Conservation (phyloP, 2,797 vertebrate genomes). For the Urosaurus nigricauda region DNA sequence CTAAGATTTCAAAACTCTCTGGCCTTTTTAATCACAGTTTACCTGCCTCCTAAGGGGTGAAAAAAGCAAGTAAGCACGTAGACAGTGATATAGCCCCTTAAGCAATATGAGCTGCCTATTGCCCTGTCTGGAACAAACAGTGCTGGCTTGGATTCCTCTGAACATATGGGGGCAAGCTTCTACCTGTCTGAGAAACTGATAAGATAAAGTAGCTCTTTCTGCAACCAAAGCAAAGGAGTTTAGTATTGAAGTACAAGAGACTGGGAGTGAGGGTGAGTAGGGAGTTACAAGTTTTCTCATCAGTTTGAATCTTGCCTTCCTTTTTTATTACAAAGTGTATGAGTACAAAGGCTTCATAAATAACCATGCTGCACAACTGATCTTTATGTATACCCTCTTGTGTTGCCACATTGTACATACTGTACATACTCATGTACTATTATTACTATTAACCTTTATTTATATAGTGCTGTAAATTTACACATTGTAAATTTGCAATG, state of each 20-base stretch:
- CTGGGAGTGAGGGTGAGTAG: neutral
- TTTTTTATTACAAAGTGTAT: neutral
- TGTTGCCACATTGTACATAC: neutral
- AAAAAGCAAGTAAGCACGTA: conserved; percentile 14
- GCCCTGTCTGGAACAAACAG: conserved; percentile 11
- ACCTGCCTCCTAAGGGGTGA: conserved; percentile 15
- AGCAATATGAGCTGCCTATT: conserved; percentile 14
- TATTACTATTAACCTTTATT: too few species aligned
- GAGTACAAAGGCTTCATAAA: neutral
- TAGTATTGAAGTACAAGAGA: neutral
- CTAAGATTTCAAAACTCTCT: neutral
- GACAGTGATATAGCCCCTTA: neutral
- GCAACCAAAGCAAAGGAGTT: neutral
- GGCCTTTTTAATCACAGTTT: conserved; percentile 2
- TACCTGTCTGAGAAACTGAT: neutral
- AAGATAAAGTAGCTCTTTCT: neutral
- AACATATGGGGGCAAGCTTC: conserved; percentile 1
- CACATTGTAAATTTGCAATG: too few species aligned
- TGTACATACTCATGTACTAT: too few species aligned
- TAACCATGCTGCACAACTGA: neutral
- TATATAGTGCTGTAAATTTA: too few species aligned
- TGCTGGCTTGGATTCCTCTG: conserved; percentile 2
- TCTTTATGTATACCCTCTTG: neutral
- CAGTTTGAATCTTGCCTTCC: neutral
- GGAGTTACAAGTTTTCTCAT: neutral